Conservation (phyloP, 2,113 vertebrate species). For the Takifugu bimaculatus region DNA sequence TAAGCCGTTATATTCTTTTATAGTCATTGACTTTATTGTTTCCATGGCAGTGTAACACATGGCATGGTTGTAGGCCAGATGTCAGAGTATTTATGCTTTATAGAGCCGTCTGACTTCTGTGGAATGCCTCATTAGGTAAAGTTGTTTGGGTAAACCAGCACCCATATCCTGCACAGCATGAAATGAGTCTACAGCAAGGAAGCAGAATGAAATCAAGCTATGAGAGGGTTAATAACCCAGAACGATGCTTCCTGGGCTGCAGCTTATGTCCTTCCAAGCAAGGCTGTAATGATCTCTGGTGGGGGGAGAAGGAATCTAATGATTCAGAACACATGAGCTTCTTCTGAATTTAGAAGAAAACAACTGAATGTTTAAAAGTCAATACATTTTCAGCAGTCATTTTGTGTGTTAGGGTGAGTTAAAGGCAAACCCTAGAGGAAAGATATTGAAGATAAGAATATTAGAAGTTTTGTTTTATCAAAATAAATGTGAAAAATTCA, state of each 20-base stretch:
- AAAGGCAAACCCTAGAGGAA: background rate
- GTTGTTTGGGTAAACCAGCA: slow-evolving; percentile 60
- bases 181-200: slow-evolving; percentile 46
- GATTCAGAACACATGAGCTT: slow-evolving; percentile 40
- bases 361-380: slow-evolving; percentile 32
- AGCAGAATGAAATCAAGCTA: slow-evolving; percentile 49
- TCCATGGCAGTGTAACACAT: background rate
- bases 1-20: no score
- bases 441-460: background rate
- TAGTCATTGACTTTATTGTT: background rate
- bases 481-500: background rate
- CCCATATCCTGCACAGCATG: slow-evolving; percentile 54
- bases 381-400: background rate
- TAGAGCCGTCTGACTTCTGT: slow-evolving; percentile 17
- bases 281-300: slow-evolving; percentile 39
- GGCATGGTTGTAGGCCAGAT: slow-evolving; percentile 34
- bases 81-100: slow-evolving; percentile 25
- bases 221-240: slow-evolving; percentile 59
- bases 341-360: slow-evolving; percentile 16
- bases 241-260: slow-evolving; percentile 44
- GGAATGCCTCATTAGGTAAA: slow-evolving; percentile 60
- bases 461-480: no score
- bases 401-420: background rate
- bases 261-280: slow-evolving; percentile 36
- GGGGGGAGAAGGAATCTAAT: slow-evolving; percentile 28